These are phyloP conservation scores for Probaryconus sp. DNA, from an alignment of 1,140 invertebrate genomes.

Conservation along the genomic window DNA sequence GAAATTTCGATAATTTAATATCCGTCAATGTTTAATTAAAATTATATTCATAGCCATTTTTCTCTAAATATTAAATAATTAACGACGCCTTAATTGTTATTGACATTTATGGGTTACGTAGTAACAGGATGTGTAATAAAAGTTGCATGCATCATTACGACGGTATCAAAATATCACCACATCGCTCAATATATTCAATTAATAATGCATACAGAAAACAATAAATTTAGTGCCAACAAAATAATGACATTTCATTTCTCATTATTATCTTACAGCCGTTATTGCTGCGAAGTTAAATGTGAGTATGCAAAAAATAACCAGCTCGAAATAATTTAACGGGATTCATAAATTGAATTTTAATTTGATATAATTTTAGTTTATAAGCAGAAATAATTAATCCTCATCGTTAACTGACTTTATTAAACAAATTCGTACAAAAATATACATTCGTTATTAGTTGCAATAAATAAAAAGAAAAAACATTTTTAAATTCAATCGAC, in stretches of 20 bases:
- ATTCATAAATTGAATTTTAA: too few relatives aligned
- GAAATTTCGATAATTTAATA: conserved; percentile 32
- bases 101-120: conserved; percentile 30
- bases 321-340: too few relatives aligned
- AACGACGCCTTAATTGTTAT: conserved; percentile 10
- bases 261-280: too few relatives aligned
- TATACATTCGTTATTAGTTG: too few relatives aligned
- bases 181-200: conserved; percentile 3
- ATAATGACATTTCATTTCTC: background rate
- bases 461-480: too few relatives aligned
- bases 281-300: too few relatives aligned
- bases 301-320: too few relatives aligned
- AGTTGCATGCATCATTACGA: conserved; percentile 2
- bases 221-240: background rate
- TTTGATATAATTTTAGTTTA: too few relatives aligned
- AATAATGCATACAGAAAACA: background rate
- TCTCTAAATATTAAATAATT: conserved; percentile 16
- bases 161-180: conserved; percentile 1
- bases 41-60: conserved; percentile 18
- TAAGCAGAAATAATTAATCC: too few relatives aligned
- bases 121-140: conserved; percentile 14
- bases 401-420: too few relatives aligned
- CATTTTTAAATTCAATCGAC: too few relatives aligned
- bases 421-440: too few relatives aligned
- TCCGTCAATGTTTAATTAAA: conserved; percentile 11